Evolutionary conservation across 2,797 vertebrate species (phyloP), one percentile per base, ranked within the genome.

Genomic region (Cyclura pinguis): DNA sequence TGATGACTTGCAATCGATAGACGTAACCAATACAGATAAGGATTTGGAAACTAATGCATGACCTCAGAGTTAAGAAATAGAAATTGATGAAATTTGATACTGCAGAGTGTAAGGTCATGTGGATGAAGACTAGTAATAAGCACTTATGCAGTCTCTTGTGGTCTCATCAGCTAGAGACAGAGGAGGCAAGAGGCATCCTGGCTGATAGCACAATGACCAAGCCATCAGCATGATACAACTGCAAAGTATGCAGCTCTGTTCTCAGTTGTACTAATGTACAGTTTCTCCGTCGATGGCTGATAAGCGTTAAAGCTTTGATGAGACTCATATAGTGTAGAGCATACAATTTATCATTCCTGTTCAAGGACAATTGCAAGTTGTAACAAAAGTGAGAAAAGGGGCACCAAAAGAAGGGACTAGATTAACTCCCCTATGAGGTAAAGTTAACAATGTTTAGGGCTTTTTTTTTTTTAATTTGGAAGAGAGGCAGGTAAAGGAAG

Each of bases 31-130:
- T 77, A 77, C 42, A 67, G 42, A 86, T 76, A 76, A 86, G 24
- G 78, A 83, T 76, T 82, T 87, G 59, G 47, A 82, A 87, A 87
- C 6, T 82, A 76, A 90, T 76, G 67, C 42, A 83, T 87, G 80
- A 90, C 38, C 57, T 77, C 80, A 87, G 85, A 86, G 69, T 86
- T 83, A 59, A 87, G 72, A 83, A 87, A 82, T 67, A 77, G 57
- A 90, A 90, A 90, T 90, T 42, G 80, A 77, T 76, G 85, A 87
- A 90, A 90, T 87, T 52, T 87, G 84, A 90, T 90, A 81, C 59
- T 87, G 32, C 32, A 77, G n/a, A 83, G n/a, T 83, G 72, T 87
- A 83, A 83, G 72, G 89, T 76, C 57, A 83, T 83, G 35, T 87
- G 77, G 24, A 38, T 83, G 72, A 47, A 47, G 72, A 67, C 59